phyloP scores from a whole-genome alignment of 2,888 invertebrate species.

The Plagodis pulveraria region DNA sequence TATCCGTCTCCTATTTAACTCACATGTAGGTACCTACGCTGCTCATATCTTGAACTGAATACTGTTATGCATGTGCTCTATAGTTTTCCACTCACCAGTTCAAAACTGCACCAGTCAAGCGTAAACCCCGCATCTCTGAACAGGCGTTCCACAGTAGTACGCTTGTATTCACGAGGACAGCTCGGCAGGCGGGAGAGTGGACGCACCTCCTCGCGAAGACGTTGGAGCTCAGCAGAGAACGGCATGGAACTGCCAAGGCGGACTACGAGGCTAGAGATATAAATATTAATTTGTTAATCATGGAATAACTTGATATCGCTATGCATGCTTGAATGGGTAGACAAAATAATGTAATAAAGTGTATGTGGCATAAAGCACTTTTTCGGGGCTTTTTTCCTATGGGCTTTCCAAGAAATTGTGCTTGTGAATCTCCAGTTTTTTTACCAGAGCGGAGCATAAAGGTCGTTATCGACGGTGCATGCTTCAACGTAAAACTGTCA shows the following conservation, averaged over 20 bases:
- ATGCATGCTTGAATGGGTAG: too few species aligned
- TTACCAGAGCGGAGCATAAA: too few species aligned
- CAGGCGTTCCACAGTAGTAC: conserved; percentile 92
- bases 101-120: conserved; percentile 95
- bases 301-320: too few species aligned
- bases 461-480: too few species aligned
- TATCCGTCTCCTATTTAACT: background rate
- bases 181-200: conserved; percentile 91
- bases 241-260: conserved; percentile 91
- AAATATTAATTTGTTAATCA: background rate
- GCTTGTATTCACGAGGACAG: conserved; percentile 93
- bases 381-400: too few species aligned
- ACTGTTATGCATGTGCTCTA: too few species aligned
- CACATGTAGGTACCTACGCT: background rate
- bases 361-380: too few species aligned
- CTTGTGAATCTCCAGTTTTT: too few species aligned
- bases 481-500: too few species aligned
- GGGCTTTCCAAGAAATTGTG: too few species aligned
- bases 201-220: conserved; percentile 91
- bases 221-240: conserved; percentile 89
- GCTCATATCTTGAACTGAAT: background rate
- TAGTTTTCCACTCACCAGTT: conserved; percentile 84
- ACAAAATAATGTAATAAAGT: too few species aligned
- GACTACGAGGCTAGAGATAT: conserved; percentile 87
- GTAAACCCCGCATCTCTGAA: conserved; percentile 92